Base-by-base conservation (phyloP, 2,888 invertebrate genomes). In the Cephus spinipes region DNA sequence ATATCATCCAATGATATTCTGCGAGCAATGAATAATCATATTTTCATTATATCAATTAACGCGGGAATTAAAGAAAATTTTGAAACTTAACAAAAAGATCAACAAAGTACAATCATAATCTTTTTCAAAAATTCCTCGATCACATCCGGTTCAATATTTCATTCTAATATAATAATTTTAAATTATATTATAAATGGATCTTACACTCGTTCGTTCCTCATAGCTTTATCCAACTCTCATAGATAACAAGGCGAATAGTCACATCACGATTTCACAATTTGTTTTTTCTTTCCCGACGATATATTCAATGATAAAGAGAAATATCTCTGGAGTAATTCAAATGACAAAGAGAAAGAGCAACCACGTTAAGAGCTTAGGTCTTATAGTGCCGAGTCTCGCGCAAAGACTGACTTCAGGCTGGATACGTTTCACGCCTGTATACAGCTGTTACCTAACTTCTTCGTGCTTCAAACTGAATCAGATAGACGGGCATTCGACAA, bases 301-400 rank as follows among this genome's bases (percentile, higher is more conserved):
- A 1, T 23, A 6, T 55, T 9, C 9, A 55, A 55, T 23, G 9
- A 55, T 23, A 9, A 55, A 55, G 23, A 9, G 0, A 55, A 55
- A 2, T 15, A 15, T 36, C 36, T 36, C 4, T 12, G 0, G 9
- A 55, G 9, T 55, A 55, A 55, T 55, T 55, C 2, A 23, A 55
- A 23, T 55, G 9, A 55, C 23, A 55, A 55, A 55, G 55, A 55
- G 55, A 55, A 55, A 55, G 55, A 55, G 1, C 55, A 55, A 55
- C 23, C 55, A 9, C 55, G 55, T 23, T 55, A 9, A 55, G 23
- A 55, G 23, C 55, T 55, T 23, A 55, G 23, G 80, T 85, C 81
- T 84, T 84, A 81, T 80, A 86, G 80, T 82, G 76, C 76, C 85
- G 88, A 84, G 86, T 85, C 83, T 77, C 86, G 83, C 84, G 84